phyloP scores from a whole-genome alignment of 2,113 vertebrate species.

The Corythoichthys haematopterus region DNA sequence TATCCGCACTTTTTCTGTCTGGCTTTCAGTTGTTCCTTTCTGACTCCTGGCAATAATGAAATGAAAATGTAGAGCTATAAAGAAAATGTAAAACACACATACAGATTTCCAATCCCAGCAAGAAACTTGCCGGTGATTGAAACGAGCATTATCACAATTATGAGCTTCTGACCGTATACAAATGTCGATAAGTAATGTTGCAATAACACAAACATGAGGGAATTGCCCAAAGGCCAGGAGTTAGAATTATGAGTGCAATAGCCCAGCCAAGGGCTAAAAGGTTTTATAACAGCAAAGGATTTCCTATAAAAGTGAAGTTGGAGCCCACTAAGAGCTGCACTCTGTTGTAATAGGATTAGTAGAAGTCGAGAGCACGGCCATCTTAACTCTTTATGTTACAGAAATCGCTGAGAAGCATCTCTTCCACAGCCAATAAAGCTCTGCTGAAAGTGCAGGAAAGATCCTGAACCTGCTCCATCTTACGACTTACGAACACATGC shows the following conservation, averaged over 20 bases:
- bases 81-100: slow-evolving; percentile 19
- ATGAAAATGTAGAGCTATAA: slow-evolving; percentile 29
- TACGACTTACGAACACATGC: slow-evolving; percentile 11
- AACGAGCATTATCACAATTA: slow-evolving; percentile 11
- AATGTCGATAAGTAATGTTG: slow-evolving; percentile 37
- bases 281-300: slow-evolving; percentile 70
- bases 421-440: slow-evolving; percentile 37
- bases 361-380: slow-evolving; percentile 61
- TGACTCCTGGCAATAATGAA: slow-evolving; percentile 18
- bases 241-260: slow-evolving; percentile 65
- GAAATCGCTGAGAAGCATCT: slow-evolving; percentile 67
- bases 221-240: slow-evolving; percentile 43
- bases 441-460: slow-evolving; percentile 54
- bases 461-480: slow-evolving; percentile 25
- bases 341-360: slow-evolving; percentile 73
- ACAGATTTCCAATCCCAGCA: not conserved
- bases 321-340: slow-evolving; percentile 68
- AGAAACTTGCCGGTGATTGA: slow-evolving; percentile 16
- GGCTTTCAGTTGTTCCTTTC: slow-evolving; percentile 39
- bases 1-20: slow-evolving; percentile 31
- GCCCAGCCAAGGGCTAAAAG: slow-evolving; percentile 72
- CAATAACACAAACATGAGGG: slow-evolving; percentile 54
- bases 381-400: slow-evolving; percentile 64
- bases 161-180: slow-evolving; percentile 28
- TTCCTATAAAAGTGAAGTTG: slow-evolving; percentile 72